phyloP scores from a whole-genome alignment of 2,797 vertebrate species.

The Pseudochaenichthys georgianus region DNA sequence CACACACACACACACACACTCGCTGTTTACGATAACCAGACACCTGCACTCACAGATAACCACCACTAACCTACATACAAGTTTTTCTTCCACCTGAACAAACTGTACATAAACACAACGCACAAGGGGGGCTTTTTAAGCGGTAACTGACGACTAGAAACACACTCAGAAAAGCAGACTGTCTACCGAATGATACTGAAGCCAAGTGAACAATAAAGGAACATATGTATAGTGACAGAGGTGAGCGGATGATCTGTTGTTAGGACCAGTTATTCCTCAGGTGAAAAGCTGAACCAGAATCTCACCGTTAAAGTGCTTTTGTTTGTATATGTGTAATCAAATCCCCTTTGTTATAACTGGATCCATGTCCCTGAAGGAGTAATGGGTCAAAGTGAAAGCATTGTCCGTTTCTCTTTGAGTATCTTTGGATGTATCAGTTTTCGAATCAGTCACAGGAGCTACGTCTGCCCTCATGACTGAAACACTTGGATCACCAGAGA shows the following conservation, averaged over 20 bases:
- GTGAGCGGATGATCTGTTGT: background rate
- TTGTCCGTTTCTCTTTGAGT: conserved; percentile 51
- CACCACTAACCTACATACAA: background rate
- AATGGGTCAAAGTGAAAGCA: conserved; percentile 13
- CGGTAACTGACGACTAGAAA: background rate
- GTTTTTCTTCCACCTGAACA: background rate
- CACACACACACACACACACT: too few relatives aligned
- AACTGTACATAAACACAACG: background rate
- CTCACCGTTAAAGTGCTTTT: background rate
- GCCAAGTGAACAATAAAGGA: background rate
- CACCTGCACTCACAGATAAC: background rate
- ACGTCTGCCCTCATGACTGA: background rate
- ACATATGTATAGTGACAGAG: background rate
- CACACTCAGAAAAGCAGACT: background rate
- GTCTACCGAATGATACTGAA: background rate
- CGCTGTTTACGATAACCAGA: background rate
- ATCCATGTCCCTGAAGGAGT: conserved; percentile 33
- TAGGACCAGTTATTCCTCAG: background rate
- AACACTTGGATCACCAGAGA: too few relatives aligned
- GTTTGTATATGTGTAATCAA: background rate
- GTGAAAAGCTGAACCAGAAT: background rate
- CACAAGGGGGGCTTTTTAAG: background rate
- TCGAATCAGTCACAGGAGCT: conserved; percentile 21
- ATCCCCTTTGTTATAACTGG: conserved; percentile 21
- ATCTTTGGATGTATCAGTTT: conserved; percentile 21